These are phyloP conservation scores for Tachysurus vachellii DNA, from an alignment of 2,113 vertebrate genomes.

Conservation along the genomic window DNA sequence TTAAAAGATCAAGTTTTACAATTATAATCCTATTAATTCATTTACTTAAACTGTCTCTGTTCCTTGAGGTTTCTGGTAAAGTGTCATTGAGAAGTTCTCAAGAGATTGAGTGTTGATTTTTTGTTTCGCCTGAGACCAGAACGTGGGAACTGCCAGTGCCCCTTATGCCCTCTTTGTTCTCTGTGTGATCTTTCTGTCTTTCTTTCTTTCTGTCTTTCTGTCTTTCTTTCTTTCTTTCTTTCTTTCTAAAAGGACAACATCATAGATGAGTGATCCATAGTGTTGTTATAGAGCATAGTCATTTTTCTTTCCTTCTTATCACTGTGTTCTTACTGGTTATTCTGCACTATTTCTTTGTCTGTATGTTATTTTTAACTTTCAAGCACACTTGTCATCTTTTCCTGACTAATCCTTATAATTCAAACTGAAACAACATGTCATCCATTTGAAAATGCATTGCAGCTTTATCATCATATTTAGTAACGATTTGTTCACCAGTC, in stretches of 20 bases:
- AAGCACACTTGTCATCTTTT: not conserved
- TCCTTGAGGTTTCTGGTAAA: not conserved
- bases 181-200: not conserved
- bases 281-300: slow-evolving; percentile 5
- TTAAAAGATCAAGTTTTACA: not conserved
- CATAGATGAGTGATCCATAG: slow-evolving; percentile 1
- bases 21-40: not conserved
- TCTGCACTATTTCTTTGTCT: not conserved
- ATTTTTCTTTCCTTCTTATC: not conserved
- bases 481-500: not conserved
- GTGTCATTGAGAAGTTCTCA: not conserved
- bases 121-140: slow-evolving; percentile 11
- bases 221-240: not conserved
- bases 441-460: not conserved
- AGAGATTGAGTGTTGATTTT: not conserved
- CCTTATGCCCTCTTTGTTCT: not conserved
- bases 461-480: not conserved
- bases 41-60: not conserved
- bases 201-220: not conserved
- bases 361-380: not conserved
- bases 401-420: not conserved
- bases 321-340: not conserved
- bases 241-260: slow-evolving; percentile 4
- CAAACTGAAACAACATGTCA: not conserved
- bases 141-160: slow-evolving; percentile 26